Evolutionary conservation across 2,797 vertebrate genomes (phyloP), one percentile per base, ranked within the genome.

Genomic region (Pogonophryne albipinna): DNA sequence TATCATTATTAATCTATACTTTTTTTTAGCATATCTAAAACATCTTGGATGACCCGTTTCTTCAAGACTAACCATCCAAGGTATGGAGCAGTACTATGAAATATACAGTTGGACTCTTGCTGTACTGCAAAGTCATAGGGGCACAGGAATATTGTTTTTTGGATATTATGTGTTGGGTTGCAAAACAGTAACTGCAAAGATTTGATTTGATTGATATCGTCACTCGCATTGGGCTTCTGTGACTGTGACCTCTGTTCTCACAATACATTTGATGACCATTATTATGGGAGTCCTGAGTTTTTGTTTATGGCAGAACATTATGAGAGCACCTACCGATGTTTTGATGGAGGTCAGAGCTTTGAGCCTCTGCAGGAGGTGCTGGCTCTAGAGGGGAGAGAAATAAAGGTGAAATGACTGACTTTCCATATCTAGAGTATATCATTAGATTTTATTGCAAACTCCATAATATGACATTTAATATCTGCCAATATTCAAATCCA

Each of bases 321-420:
- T 27, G 4, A 79, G 19, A 59, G 50, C 46, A 95, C 91, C 59
- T 97, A 99, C 98, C 94, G 95, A 96, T 63, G 96, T 97, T 94
- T 95, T 98, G 88, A 99, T 96, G 79, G 93, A 96, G 74, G 93
- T 82, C 88, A 98, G 79, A 80, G 95, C 94, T 89, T 97, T 98
- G 57, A 99, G 86, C 88, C 94, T 94, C 89, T 96, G 95, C 91
- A 98, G 92, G 58, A 99, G 93, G 12, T 95, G 95, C 31, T 98
- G 97, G 89, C 97, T 98, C 98, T 99, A 50, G 45, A 71, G 17
- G 23, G 42, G 58, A 91, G 31, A 93, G n/a, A 80, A 46, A 58
- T 14, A 63, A 72, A 53, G n/a, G 27, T 31, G 19, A 76, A 16
- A 75, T 19, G 0, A 19, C 1, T 31, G 11, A 47, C 12, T 31